Base-by-base conservation (phyloP, 2,113 vertebrate species). In the Murina feae region DNA sequence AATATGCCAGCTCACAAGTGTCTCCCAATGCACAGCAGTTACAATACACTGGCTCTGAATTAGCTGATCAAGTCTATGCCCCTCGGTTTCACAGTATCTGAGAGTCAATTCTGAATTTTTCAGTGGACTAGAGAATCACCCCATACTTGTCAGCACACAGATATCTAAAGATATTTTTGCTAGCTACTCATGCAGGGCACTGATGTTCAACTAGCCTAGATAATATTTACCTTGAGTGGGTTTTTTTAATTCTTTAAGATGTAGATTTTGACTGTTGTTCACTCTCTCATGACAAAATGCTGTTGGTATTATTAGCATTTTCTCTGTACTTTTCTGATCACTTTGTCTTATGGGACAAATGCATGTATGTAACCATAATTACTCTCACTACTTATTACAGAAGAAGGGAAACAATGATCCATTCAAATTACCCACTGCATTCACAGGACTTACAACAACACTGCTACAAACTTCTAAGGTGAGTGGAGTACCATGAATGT, bases 261-360 rank as follows among this genome's bases (percentile, higher is more conserved):
- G 95, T 44, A 93, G 39, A 71, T 84, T 97, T 97, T 97, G 87
- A 97, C 72, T 97, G 89, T 84, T 90, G 81, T 93, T 97, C 23
- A 86, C 84, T 93, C 91, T 91, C 89, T 97, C 39, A 97, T 93
- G 96, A 96, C 23, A 9, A 97, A 97, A 97, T 96, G 97, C 79
- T 97, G 72, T 75, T 97, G 93, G 94, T 94, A 97, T 96, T 97
- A 96, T 98, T 96, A 97, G 95, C 90, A 96, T 97, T 98, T 98
- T 92, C 95, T 97, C 90, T 97, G 75, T 95, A 97, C 93, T 97
- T 96, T 97, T 98, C 95, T 92, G 90, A 98, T 98, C 95, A 96
- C 92, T 96, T 93, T 97, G 94, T 98, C 97, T 98, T 97, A 98
- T 95, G 95, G 93, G 97, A 95, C 82, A 97, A 97, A 97, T 18